These are phyloP conservation scores for Acanthiza pusilla DNA, from an alignment of 2,797 vertebrate species.

Conservation along the genomic window DNA sequence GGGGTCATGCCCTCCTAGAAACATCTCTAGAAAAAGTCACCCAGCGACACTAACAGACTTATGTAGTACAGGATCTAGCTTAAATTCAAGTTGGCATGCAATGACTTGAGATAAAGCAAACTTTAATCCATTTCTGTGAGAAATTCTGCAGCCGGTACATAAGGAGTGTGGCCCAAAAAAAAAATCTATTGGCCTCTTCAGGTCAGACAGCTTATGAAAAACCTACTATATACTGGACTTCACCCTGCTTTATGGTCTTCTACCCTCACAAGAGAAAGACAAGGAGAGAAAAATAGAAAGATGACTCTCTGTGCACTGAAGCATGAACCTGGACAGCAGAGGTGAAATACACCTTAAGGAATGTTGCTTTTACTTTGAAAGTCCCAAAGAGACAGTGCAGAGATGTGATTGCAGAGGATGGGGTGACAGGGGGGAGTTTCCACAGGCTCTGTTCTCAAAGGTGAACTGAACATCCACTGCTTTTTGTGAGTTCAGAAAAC, in stretches of 20 bases:
- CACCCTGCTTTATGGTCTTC: not conserved
- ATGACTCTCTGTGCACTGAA: not conserved
- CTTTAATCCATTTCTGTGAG: not conserved
- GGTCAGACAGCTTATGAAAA: not conserved
- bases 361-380: not conserved
- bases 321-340: not conserved
- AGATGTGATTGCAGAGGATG: not conserved
- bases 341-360: not conserved
- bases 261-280: not conserved
- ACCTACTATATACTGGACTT: not conserved
- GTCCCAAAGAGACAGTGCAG: not conserved
- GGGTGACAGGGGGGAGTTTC: accelerated
- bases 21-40: not conserved
- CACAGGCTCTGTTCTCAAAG: not conserved
- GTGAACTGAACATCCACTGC: not conserved
- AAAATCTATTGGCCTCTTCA: not conserved
- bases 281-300: not conserved
- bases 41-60: not conserved
- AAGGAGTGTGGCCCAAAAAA: not conserved
- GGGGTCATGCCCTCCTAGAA: not conserved
- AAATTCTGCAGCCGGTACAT: not conserved
- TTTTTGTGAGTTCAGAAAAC: not conserved
- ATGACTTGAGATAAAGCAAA: not conserved
- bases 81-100: not conserved
- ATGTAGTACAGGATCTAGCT: not conserved